Base-by-base conservation (phyloP, 2,888 invertebrate genomes). In the Agrilus cyanescens region DNA sequence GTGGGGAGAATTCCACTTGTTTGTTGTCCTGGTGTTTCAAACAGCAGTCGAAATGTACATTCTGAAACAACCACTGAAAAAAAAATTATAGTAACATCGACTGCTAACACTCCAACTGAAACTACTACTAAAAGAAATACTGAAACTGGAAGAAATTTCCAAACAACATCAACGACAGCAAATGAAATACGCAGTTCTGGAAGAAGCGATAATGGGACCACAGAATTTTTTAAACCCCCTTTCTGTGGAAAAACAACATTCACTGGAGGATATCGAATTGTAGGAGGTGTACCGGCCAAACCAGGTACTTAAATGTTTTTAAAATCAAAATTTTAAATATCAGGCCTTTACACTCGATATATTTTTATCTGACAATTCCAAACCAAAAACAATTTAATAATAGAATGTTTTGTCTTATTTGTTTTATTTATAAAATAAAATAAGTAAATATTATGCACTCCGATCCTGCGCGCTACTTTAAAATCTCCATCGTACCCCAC, bases 1-100 rank as follows among this genome's bases (percentile, higher is more conserved):
- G 73, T 76, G 10, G 78, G 77, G 1, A 60, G 54, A 4, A 69
- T 72, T 41, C 84, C 85, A 10, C 70, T 78, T 65, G 85, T 88
- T 3, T 76, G 76, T 48, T 76, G 76, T 51, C 71, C 72, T 1
- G 35, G 44, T 12, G 32, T 43, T 16, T 32, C 16, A 15, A 36
- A n/a, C 4, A 43, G 37, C 20, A 32, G 10, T 25, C 25, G 25
- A 14, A 41, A 36, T 12, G 45, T 42, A 4, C 34, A 45, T 32
- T 31, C 32, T 4, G 32, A 40, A 13, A 32, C 45, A 45, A 12
- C 33, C 13, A 38, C 40, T 41, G 38, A 25, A 25, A 25, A 20
- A 16, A 13, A 14, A 18, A 31, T 16, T 10, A 37, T 25, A 18
- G 32, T 40, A 34, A 33, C 34, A 20, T 14, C 37, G 13, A 41